A percentile compares a stretch with the other conserved stretches of the same genome.
Conservation (phyloP, 2,888 invertebrate species). For the Gastracanthus pulcherrimus region DNA sequence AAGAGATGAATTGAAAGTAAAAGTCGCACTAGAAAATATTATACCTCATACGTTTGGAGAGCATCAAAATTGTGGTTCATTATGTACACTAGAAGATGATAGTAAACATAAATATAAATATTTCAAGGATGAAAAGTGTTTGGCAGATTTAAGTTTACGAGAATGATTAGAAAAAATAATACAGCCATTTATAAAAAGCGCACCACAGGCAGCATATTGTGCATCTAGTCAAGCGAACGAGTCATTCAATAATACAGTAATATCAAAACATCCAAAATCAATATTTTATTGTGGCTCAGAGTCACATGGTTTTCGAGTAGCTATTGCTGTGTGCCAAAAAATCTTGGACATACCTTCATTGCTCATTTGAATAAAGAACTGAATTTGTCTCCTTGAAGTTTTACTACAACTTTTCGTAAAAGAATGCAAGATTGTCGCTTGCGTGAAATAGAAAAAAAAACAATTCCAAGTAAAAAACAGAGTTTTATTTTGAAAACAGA, state of each 20-base stretch:
- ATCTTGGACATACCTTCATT: constrained; percentile 39
- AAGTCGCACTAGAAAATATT: constrained; percentile 12
- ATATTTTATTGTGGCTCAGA: constrained; percentile 56
- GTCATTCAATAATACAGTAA: constrained; percentile 51
- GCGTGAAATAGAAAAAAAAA: constrained; percentile 16
- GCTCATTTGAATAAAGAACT: constrained; percentile 31
- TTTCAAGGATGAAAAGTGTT: constrained; percentile 45
- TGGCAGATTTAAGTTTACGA: constrained; percentile 23
- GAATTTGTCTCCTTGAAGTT: constrained; percentile 49
- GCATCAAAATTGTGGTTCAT: constrained; percentile 41
- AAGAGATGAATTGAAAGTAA: background rate
- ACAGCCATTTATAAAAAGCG: constrained; percentile 29
- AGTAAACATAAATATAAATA: constrained; percentile 28
- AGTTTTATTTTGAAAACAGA: constrained; percentile 42
- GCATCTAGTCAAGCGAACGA: constrained; percentile 59
- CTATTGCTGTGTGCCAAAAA: constrained; percentile 33
- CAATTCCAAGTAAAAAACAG: constrained; percentile 32
- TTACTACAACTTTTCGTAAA: constrained; percentile 42
- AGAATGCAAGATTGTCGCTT: constrained; percentile 11
- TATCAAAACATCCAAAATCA: constrained; percentile 53
- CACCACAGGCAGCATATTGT: constrained; percentile 35
- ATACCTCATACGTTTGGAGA: constrained; percentile 9
- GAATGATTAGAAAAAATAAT: constrained; percentile 41
- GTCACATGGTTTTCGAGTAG: constrained; percentile 47
- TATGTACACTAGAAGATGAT: constrained; percentile 30